Evolutionary conservation across 1,140 invertebrate genomes (phyloP), one percentile per base, ranked within the genome.

Genomic region (Drosophila fuyamai): DNA sequence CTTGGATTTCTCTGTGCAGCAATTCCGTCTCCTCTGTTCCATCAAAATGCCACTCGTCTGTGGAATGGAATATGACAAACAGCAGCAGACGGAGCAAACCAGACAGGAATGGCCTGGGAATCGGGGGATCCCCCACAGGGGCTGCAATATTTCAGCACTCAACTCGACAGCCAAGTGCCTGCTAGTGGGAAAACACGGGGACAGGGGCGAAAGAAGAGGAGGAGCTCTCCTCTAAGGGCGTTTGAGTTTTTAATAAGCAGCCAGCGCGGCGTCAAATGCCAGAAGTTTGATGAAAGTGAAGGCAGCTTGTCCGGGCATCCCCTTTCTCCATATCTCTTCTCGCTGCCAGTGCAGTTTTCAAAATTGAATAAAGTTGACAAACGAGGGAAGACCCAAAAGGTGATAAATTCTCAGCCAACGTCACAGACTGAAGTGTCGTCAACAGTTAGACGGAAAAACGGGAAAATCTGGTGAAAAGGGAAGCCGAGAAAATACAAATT

Each of bases 221-320:
- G 29, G n/a, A 47, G 65, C 50, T 57, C 60, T 67, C 60, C 62
- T 68, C 61, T 18, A 54, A 61, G 65, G 55, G 66, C 67, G 65
- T 70, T 47, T 57, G 65, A 57, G 76, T 81, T 85, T 84, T 85
- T 84, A 85, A 84, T 84, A 84, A 84, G 79, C 68, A 71, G 66
- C 68, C 68, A 71, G 65, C 29, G 35, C 68, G 68, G 68, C 68
- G 65, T 71, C 79, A 68, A 54, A 74, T 66, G 76, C 55, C 61
- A 79, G 65, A 84, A 80, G 76, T 72, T 73, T 83, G 72, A 80
- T 84, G 81, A 83, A 84, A 79, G 81, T 67, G 65, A 62, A 53
- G 77, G 58, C 50, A 41, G 55, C 55, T 43, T 50, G 65, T 32
- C 50, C 16, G 27, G n/a, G 13, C 16, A 27, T 14, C n/a, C 36